Conservation (phyloP, 2,888 invertebrate species). For the Meandrusa payeni region DNA sequence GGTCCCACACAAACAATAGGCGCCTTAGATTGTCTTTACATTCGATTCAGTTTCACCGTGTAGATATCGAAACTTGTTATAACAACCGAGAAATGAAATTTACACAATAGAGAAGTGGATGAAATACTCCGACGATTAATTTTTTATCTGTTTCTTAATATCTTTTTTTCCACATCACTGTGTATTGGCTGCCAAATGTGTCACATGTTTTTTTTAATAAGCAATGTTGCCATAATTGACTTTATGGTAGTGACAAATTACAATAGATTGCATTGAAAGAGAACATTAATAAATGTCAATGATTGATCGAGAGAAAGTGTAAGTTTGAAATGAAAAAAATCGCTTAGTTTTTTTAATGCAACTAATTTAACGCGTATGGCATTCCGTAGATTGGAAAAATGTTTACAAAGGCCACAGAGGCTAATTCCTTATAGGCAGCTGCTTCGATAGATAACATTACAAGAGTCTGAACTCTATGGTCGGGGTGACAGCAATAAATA, state of each 20-base stretch:
- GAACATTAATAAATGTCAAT: conserved; percentile 12
- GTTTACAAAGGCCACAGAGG: background rate
- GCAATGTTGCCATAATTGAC: conserved; percentile 3
- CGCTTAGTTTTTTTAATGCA: no score
- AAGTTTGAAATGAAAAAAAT: no score
- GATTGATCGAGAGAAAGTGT: conserved; percentile 17
- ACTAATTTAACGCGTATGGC: no score
- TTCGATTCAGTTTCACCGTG: conserved; percentile 65
- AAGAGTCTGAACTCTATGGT: background rate
- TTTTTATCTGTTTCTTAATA: conserved; percentile 5
- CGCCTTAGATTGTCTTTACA: conserved; percentile 58
- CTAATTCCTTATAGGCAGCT: no score
- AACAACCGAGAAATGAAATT: conserved; percentile 50
- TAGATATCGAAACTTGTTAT: conserved; percentile 39
- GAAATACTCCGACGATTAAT: conserved; percentile 14
- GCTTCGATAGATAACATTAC: no score
- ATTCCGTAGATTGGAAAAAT: no score
- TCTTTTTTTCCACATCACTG: background rate
- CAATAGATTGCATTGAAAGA: conserved; percentile 11
- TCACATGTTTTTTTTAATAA: conserved; percentile 1
- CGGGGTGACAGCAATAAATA: conserved; percentile 6
- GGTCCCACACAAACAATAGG: conserved; percentile 72
- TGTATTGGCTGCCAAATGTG: background rate
- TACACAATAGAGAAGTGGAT: conserved; percentile 33
- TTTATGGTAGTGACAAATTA: conserved; percentile 15